These are phyloP conservation scores for Mayetiola destructor DNA, from an alignment of 2,888 invertebrate species.

Conservation along the genomic window DNA sequence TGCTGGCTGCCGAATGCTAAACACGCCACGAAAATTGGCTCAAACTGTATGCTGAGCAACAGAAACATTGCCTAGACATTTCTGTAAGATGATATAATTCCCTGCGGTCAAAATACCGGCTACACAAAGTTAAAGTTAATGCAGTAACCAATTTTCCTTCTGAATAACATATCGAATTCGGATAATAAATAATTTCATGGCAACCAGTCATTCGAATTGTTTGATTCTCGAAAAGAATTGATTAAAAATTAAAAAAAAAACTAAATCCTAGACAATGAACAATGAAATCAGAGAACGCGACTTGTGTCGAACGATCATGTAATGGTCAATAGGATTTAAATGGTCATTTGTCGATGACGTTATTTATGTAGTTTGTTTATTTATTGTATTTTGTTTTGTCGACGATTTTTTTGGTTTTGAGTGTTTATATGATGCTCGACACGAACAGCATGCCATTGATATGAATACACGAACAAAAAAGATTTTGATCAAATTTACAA, in stretches of 20 bases:
- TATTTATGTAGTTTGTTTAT: background rate
- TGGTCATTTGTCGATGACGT: conserved; percentile 7
- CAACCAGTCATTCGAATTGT: no score
- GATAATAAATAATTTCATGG: no score
- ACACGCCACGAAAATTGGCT: background rate
- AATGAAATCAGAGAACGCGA: no score
- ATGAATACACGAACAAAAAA: background rate
- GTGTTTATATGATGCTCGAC: background rate
- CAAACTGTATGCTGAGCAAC: background rate
- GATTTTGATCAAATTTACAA: conserved; percentile 6
- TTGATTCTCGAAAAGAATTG: no score
- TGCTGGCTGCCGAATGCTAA: background rate
- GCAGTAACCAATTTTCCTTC: no score
- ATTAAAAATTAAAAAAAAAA: no score
- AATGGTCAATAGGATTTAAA: background rate
- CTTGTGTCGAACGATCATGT: no score
- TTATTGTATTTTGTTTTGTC: no score
- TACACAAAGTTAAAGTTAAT: no score
- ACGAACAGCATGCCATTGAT: no score
- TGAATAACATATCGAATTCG: no score
- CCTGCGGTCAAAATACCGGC: background rate
- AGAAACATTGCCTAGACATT: background rate
- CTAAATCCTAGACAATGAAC: no score
- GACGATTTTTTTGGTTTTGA: background rate
- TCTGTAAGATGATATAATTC: background rate